Percentiles rank a stretch among this genome's conserved stretches.
Conservation (phyloP, 2,888 invertebrate species). For the Bellardia bayeri region DNA sequence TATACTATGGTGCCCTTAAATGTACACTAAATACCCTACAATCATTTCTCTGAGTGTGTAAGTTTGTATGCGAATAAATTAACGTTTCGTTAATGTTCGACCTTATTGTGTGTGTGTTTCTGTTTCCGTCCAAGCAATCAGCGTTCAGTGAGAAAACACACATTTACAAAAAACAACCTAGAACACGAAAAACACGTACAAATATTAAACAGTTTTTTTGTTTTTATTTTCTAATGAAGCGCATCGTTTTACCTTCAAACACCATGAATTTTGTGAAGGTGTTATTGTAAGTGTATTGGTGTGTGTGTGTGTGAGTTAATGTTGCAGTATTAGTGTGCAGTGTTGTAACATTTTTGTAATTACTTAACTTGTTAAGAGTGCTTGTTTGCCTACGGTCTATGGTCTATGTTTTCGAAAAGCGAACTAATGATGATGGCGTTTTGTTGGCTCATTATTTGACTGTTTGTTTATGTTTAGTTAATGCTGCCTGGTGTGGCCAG, state of each 20-base stretch:
- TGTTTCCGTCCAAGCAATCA: slow-evolving; percentile 35
- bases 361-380: slow-evolving; percentile 72
- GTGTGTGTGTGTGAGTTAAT: not conserved
- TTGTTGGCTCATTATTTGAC: slow-evolving; percentile 69
- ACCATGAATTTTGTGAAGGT: slow-evolving; percentile 62
- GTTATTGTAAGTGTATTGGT: slow-evolving; percentile 43
- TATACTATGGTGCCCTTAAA: not conserved
- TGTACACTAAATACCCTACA: not conserved
- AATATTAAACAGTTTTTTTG: slow-evolving; percentile 40
- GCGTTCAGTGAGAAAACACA: not conserved
- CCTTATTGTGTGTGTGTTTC: slow-evolving; percentile 24
- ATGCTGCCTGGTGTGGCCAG: slow-evolving; percentile 47
- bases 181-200: slow-evolving; percentile 61
- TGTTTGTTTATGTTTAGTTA: slow-evolving; percentile 70
- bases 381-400: slow-evolving; percentile 66
- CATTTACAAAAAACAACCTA: not conserved
- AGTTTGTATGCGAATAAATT: slow-evolving; percentile 24
- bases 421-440: slow-evolving; percentile 69
- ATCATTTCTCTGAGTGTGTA: not conserved
- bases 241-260: slow-evolving; percentile 67
- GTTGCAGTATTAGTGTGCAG: slow-evolving; percentile 16
- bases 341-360: slow-evolving; percentile 68
- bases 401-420: slow-evolving; percentile 59
- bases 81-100: slow-evolving; percentile 54
- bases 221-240: slow-evolving; percentile 69